Base-by-base conservation (phyloP, 1,140 invertebrate genomes). In the Drosophila pectinifera region DNA sequence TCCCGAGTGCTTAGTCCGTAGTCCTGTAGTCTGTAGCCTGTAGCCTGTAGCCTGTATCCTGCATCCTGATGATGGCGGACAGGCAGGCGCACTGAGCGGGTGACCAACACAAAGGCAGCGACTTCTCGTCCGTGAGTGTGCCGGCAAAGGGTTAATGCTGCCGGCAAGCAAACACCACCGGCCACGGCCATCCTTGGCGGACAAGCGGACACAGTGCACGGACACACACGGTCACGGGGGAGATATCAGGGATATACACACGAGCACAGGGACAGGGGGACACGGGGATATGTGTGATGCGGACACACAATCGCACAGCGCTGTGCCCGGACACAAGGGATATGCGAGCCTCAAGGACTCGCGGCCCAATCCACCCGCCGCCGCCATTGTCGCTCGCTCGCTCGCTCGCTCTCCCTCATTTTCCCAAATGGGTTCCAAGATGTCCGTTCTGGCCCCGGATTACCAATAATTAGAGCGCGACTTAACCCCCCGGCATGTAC, bases 131-230 rank as follows among this genome's bases (percentile, higher is more conserved):
- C 48, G 18, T 46, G 69, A 57, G 64, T 43, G 63, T 48, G 54
- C 18, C 20, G 49, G 42, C 61, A 86, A 88, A 88, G 83, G 83
- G 83, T 88, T 88, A 88, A 80, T 88, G 76, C 84, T 76, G 72
- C 53, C 68, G 84, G 84, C 84, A 84, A 88, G 77, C 54, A 88
- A 89, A 84, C 84, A 88, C 84, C 84, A 88, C 84, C 84, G 84
- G 84, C 84, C 81, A 81, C 53, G 34, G 62, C 59, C 24, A 62
- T 69, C 63, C 46, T 58, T 69, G 20, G 20, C 28, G 69, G 62
- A 42, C 63, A 69, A 54, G 18, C 64, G 62, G 72, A 54, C 69
- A 38, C 31, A 46, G 24, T 6, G 20, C n/a, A 26, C 11, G 24
- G 46, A 48, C 14, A 51, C 16, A 20, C 14, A 49, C 8, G 24